These are phyloP conservation scores for Phaetusa simplex DNA, from an alignment of 2,113 vertebrate species.

Conservation along the genomic window DNA sequence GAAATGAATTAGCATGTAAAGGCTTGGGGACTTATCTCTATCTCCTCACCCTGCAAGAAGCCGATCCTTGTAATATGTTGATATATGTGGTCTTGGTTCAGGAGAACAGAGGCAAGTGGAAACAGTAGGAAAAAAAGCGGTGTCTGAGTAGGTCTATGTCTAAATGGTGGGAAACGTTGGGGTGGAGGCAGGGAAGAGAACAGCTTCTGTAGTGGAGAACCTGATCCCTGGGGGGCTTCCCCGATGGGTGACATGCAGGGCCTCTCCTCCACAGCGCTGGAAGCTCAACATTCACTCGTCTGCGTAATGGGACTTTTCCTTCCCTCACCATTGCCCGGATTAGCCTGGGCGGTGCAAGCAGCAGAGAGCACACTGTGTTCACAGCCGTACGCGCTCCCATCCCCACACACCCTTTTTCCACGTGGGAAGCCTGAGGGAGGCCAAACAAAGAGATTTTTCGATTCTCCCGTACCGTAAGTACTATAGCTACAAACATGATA, in stretches of 20 bases:
- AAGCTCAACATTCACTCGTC: background rate
- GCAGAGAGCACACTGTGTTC: background rate
- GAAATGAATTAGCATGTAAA: background rate
- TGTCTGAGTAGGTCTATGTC: background rate
- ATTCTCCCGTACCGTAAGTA: background rate
- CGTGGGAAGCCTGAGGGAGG: background rate
- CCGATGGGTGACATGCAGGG: background rate
- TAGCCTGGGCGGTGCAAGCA: background rate
- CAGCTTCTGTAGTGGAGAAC: background rate
- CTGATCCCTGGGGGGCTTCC: background rate
- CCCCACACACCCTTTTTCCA: slow-evolving; percentile 45
- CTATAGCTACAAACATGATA: background rate
- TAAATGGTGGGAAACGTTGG: background rate
- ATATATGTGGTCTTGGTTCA: background rate
- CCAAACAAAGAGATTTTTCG: slow-evolving; percentile 45
- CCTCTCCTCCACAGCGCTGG: background rate
- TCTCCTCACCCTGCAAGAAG: background rate
- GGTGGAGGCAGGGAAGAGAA: background rate
- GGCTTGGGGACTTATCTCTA: background rate
- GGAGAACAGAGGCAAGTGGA: background rate
- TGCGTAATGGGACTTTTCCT: background rate
- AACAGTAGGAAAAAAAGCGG: background rate
- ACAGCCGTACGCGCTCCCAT: background rate
- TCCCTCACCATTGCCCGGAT: background rate
- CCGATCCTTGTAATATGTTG: background rate